These are phyloP conservation scores for Spisula solida DNA, from an alignment of 2,888 invertebrate species.

Conservation along the genomic window DNA sequence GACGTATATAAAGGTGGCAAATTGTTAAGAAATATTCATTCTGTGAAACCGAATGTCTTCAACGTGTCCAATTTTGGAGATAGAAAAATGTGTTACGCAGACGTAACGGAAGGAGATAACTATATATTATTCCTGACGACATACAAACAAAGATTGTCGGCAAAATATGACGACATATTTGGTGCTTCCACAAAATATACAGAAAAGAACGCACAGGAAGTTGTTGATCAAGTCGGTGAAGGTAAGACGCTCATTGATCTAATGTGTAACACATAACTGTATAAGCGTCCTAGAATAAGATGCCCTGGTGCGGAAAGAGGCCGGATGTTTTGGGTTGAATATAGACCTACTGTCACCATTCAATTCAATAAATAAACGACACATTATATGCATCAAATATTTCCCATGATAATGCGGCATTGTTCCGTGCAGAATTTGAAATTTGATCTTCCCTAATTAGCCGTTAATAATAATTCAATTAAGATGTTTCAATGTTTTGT, in stretches of 20 bases:
- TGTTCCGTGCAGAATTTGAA: no score
- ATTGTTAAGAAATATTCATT: slow-evolving; percentile 69
- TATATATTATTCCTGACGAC: slow-evolving; percentile 86
- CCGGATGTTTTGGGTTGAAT: no score
- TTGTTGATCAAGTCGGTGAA: slow-evolving; percentile 77
- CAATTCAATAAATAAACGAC: no score
- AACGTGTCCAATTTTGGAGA: slow-evolving; percentile 86
- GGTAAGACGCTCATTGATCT: slow-evolving; percentile 76
- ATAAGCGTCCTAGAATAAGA: no score
- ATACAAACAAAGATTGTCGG: slow-evolving; percentile 83
- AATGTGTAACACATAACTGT: no score
- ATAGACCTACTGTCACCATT: no score
- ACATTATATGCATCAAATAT: no score
- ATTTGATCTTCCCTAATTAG: no score
- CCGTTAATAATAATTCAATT: no score
- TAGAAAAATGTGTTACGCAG: slow-evolving; percentile 85
- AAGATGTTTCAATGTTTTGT: no score
- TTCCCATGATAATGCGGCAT: no score
- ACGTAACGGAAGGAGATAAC: slow-evolving; percentile 80
- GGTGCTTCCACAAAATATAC: slow-evolving; percentile 83
- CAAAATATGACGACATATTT: slow-evolving; percentile 87
- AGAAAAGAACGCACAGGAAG: slow-evolving; percentile 79
- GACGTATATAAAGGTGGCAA: slow-evolving; percentile 80
- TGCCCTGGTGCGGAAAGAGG: no score
- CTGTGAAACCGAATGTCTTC: slow-evolving; percentile 72